These are phyloP conservation scores for Rana temporaria DNA, from an alignment of 2,113 vertebrate species.

Conservation along the genomic window DNA sequence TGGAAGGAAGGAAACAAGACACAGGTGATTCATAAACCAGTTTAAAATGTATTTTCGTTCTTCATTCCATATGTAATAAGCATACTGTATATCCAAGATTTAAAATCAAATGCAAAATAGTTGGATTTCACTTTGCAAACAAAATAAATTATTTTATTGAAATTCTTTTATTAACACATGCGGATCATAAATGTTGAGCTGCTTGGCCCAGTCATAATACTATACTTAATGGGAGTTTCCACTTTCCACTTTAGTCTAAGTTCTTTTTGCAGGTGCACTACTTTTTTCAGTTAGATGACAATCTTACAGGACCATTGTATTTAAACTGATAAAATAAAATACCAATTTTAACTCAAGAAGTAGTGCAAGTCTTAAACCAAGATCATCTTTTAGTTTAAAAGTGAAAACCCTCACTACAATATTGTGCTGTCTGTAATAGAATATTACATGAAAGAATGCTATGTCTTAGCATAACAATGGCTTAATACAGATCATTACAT, in stretches of 20 bases:
- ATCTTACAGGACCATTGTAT: too few species aligned
- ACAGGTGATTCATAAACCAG: not conserved
- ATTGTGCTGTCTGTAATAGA: not conserved
- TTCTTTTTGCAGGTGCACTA: too few species aligned
- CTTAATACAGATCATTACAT: not conserved
- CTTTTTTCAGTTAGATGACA: too few species aligned
- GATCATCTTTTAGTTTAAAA: too few species aligned
- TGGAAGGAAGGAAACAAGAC: not conserved
- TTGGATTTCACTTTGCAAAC: not conserved
- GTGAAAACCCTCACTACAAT: too few species aligned
- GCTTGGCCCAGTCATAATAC: not conserved
- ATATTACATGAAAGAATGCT: not conserved
- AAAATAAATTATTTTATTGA: not conserved
- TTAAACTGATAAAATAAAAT: too few species aligned
- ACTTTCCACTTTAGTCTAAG: too few species aligned
- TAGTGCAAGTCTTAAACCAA: too few species aligned
- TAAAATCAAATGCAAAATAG: not conserved
- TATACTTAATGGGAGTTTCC: not conserved
- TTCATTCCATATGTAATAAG: not conserved
- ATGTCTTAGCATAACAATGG: not conserved
- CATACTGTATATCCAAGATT: not conserved
- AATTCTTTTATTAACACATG: not conserved
- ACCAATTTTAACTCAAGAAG: too few species aligned
- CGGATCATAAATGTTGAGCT: not conserved
- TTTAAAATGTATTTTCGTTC: not conserved